These are phyloP conservation scores for Aradophagus sp. DNA, from an alignment of 1,140 invertebrate species.

Conservation along the genomic window DNA sequence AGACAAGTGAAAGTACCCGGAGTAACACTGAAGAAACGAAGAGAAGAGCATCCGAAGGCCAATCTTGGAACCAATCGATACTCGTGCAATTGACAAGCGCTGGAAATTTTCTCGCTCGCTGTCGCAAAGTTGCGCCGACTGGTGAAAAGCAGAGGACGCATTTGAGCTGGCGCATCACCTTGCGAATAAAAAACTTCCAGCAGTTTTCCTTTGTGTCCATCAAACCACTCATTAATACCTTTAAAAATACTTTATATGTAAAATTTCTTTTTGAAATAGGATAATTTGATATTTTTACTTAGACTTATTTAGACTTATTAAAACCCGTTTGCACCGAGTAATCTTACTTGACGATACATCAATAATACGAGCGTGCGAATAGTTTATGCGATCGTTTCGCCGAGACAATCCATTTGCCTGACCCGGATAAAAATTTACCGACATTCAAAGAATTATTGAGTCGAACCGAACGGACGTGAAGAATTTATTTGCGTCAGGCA, in stretches of 20 bases:
- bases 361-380: too few relatives aligned
- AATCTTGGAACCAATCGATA: constrained; percentile 98
- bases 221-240: constrained; percentile 85
- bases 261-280: constrained; percentile 1
- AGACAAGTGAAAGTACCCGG: constrained; percentile 57
- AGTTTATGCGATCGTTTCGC: background rate
- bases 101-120: constrained; percentile 93
- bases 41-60: constrained; percentile 92
- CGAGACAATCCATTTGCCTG: constrained; percentile 4
- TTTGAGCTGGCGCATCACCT: constrained; percentile 84
- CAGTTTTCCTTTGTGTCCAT: constrained; percentile 93
- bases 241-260: background rate
- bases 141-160: constrained; percentile 93
- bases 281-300: too few relatives aligned
- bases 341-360: too few relatives aligned
- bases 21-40: constrained; percentile 92
- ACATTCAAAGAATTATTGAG: constrained; percentile 23
- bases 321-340: too few relatives aligned
- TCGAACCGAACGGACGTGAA: constrained; percentile 1
- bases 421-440: constrained; percentile 13
- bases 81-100: constrained; percentile 94
- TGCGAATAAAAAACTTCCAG: constrained; percentile 96
- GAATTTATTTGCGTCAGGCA: constrained; percentile 16
- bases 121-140: constrained; percentile 88
- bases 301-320: too few relatives aligned